Evolutionary conservation across 2,113 vertebrate species (phyloP), one percentile per base, ranked within the genome.

Genomic region (Aptenodytes patagonicus): DNA sequence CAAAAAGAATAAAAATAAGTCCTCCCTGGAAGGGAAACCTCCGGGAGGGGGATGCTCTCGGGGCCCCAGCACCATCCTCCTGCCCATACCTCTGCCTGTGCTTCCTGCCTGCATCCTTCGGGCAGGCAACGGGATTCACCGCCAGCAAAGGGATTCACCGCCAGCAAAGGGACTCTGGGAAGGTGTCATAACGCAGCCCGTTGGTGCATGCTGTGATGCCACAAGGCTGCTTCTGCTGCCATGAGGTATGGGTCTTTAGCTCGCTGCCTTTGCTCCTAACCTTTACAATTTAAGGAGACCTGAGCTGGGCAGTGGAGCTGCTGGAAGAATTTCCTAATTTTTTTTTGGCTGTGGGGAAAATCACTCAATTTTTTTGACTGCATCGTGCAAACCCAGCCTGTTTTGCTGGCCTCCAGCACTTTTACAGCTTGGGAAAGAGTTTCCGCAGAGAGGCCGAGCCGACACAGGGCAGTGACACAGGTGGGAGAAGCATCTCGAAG

Each of bases 401-500:
- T 47, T n/a, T 26, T 2, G 1, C 36, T 17, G 25, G 6, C 6
- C 32, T 57, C 34, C 9, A 1, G 40, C 51, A 13, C 19, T 34
- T 32, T 6, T 7, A 0, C 10, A 65, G 80, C 57, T 57, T 0
- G 0, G 28, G 28, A 16, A 3, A 9, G 77, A 40, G n/a, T 11
- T 62, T 64, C n/a, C 54, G 73, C 28, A 54, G 31, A 46, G 36
- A 64, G 42, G 34, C 34, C 2, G 12, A 94, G 70, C 14, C 0
- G 4, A n/a, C 25, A 28, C 0, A 0, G 49, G 12, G 42, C 62
- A 62, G 16, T 2, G 11, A 40, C n/a, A 40, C 0, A 1, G 46
- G 2, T 7, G 10, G 49, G 14, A 40, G 28, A 86, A 76, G 24
- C 49, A 54, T 22, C 87, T 16, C 26, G 4, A 49, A 57, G 47